Evolutionary conservation across 2,888 invertebrate genomes (phyloP).

Genomic region (Eristalis arbustorum): DNA sequence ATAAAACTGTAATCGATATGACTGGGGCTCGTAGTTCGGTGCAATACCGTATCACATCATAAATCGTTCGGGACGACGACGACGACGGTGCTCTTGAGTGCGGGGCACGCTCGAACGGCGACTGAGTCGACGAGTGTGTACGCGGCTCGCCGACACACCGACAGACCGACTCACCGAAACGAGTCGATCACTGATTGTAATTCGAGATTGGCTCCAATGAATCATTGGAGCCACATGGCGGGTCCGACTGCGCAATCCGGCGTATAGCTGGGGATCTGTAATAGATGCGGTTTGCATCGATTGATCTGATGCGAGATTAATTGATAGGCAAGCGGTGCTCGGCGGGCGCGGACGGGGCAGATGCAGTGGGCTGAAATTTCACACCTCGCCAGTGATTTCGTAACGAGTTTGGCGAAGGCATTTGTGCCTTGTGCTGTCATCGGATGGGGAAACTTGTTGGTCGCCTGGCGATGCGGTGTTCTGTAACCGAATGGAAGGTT

Average conservation of each 20-base stretch:
- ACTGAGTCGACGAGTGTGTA: slow-evolving; percentile 16
- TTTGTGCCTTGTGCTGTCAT: background rate
- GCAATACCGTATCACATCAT: slow-evolving; percentile 63
- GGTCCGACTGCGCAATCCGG: background rate
- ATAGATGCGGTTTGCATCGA: slow-evolving; percentile 51
- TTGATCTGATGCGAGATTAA: slow-evolving; percentile 52
- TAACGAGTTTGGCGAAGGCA: background rate
- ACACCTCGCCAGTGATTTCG: slow-evolving; percentile 11
- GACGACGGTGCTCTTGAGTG: background rate
- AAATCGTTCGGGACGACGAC: slow-evolving; percentile 48
- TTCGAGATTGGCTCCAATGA: slow-evolving; percentile 62
- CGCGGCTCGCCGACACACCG: too few species aligned
- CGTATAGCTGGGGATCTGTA: slow-evolving; percentile 24
- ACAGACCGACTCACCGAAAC: slow-evolving; percentile 63
- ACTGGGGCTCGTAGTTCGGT: slow-evolving; percentile 56
- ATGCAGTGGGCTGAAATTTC: slow-evolving; percentile 27
- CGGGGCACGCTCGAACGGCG: slow-evolving; percentile 17
- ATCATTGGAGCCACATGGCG: slow-evolving; percentile 61
- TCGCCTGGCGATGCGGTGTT: background rate
- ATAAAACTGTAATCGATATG: slow-evolving; percentile 70
- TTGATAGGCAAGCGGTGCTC: slow-evolving; percentile 26
- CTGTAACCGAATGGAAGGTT: background rate
- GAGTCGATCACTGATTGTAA: slow-evolving; percentile 64
- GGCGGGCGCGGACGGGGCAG: background rate
- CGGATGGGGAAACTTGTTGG: background rate